Conservation (phyloP, 2,888 invertebrate genomes). For the Athalia rosae region DNA sequence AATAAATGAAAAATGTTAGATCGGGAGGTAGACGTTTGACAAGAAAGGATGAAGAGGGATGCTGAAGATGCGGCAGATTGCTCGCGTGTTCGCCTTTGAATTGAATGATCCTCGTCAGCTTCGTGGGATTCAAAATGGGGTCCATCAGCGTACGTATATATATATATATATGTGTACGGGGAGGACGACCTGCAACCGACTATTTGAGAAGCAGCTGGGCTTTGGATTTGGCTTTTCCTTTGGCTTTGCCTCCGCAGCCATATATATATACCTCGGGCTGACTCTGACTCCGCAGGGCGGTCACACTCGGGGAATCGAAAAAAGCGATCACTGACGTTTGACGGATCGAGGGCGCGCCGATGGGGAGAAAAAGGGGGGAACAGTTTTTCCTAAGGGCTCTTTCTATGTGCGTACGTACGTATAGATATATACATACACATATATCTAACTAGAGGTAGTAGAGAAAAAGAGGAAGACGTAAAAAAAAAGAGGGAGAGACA, state of each 20-base stretch:
- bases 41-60: conserved; percentile 45
- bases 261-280: conserved; percentile 54
- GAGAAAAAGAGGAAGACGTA: conserved; percentile 1
- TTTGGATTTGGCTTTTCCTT: neutral
- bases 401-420: conserved; percentile 9
- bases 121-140: conserved; percentile 61
- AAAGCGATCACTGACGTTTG: conserved; percentile 71
- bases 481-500: conserved; percentile 66
- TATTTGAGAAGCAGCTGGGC: conserved; percentile 30
- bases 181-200: conserved; percentile 14
- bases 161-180: no score
- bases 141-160: conserved; percentile 60
- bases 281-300: conserved; percentile 47
- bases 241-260: conserved; percentile 51
- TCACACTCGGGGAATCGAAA: conserved; percentile 60
- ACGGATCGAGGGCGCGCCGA: conserved; percentile 65
- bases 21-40: conserved; percentile 26
- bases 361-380: conserved; percentile 46
- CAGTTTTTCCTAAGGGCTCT: conserved; percentile 16
- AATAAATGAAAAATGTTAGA: conserved; percentile 42
- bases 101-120: conserved; percentile 53
- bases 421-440: conserved; percentile 8
- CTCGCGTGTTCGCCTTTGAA: conserved; percentile 58
- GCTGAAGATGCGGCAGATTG: conserved; percentile 45
- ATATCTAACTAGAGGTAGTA: neutral